Base-by-base conservation (phyloP, 2,888 invertebrate genomes). In the Noctua pronuba region DNA sequence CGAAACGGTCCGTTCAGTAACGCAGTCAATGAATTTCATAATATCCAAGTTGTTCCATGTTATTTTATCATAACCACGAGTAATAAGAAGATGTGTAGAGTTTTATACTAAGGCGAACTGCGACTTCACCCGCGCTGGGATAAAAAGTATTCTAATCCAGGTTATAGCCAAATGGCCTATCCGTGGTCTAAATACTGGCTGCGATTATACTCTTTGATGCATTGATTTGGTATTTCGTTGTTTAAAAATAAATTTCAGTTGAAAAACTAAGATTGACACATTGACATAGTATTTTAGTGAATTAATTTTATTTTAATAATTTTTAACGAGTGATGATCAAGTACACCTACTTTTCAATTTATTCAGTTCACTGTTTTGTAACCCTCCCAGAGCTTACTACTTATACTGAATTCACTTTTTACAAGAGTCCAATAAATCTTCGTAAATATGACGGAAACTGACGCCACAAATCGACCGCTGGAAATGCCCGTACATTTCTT, bases 401-500 rank as follows among this genome's bases (percentile, higher is more conserved):
- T 3, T n/a, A 31, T 2, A 75, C n/a, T 44, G 10, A 55, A 10
- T 74, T 55, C 38, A 52, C 24, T 28, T 49, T 55, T 41, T 24
- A 68, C 21, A 41, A 35, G 1, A 41, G 0, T 46, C 6, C 16
- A 38, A 1, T 35, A 38, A 46, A 49, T 28, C 8, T 46, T 55
- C 31, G 18, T 58, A 70, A 90, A 80, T 64, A 96, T 96, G 96
- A 96, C 96, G 52, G 96, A 96, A 92, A 95, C 95, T 0, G 96
- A 96, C 82, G 93, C 93, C 46, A 94, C 95, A 0, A 94, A 89
- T 58, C 91, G 93, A 28, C 96, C 96, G 66, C 84, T 96, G 16
- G 83, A 90, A 70, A 96, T 96, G 94, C 96, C 96, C 0, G 91
- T 91, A 79, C 95, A 95, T 90, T 97, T 97, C 89, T 91, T 97